Evolutionary conservation across 2,113 vertebrate genomes (phyloP), one percentile per base, ranked within the genome.

Genomic region (Equus przewalskii): DNA sequence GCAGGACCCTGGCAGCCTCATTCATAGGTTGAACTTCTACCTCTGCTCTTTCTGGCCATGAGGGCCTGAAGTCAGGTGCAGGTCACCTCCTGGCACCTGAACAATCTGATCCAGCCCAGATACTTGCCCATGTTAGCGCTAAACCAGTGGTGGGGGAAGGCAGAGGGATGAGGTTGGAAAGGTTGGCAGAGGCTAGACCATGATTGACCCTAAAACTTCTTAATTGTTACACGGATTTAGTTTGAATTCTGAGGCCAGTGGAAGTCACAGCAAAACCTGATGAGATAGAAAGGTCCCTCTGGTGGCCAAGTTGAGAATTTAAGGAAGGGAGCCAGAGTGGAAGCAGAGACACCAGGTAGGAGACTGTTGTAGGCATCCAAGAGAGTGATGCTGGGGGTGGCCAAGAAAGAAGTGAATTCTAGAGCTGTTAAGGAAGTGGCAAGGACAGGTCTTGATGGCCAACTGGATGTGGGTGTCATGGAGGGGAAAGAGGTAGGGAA

Each of bases 271-370:
- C 26, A 78, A 81, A 87, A 69, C 54, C 75, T 82, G 65, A 67
- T 46, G 69, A 41, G 21, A 72, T 16, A 94, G 67, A 62, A 90
- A 91, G 62, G 58, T 22, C 91, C 91, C 87, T 82, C 86, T 97
- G 86, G 83, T 89, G 96, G 70, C 54, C 93, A 92, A 96, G 62
- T 16, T 62, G 82, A 91, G 91, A 91, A 70, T 91, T 49, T 86
- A 94, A 65, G 56, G 44, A n/a, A 87, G 60, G 75, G 28, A 85
- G n/a, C n/a, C 30, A 36, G 86, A 28, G n/a, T 41, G 18, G n/a
- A 82, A 69, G 44, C 33, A n/a, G 49, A 54, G n/a, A 70, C 30
- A 14, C 30, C 9, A 41, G 7, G 5, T 12, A 76, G 24, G 65
- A 76, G 46, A 51, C 5, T 11, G 19, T 11, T 33, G 18, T 5